Conservation (phyloP, 2,113 vertebrate genomes). For the Cephalopholis sonnerati region DNA sequence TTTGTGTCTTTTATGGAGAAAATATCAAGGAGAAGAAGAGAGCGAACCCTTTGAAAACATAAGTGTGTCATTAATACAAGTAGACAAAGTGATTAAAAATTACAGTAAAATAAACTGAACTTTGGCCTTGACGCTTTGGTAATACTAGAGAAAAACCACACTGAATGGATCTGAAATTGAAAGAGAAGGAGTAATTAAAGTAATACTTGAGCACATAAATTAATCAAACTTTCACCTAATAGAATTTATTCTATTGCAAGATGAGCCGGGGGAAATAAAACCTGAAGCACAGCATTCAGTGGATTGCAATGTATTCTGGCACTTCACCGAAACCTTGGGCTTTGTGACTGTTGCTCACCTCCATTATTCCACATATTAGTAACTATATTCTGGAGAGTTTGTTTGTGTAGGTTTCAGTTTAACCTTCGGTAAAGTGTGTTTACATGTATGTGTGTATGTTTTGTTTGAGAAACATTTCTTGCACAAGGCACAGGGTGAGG, state of each 20-base stretch:
- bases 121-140: conserved; percentile 26
- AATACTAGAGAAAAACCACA: neutral
- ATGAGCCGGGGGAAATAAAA: neutral
- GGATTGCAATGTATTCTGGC: neutral
- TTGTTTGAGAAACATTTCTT: neutral
- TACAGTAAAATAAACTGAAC: neutral
- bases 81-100: conserved; percentile 8
- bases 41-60: neutral
- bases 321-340: conserved; percentile 59
- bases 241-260: conserved; percentile 34
- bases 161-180: conserved; percentile 41
- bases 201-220: conserved; percentile 42
- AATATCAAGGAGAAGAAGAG: neutral
- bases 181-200: conserved; percentile 31
- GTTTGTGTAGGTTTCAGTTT: conserved; percentile 28
- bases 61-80: conserved; percentile 17
- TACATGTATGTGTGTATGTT: neutral
- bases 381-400: neutral
- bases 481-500: conserved; percentile 10
- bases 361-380: neutral
- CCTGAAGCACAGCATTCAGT: conserved; percentile 25
- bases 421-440: conserved; percentile 21
- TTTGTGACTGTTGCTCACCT: conserved; percentile 29
- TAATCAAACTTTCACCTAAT: conserved; percentile 44
- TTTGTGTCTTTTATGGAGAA: neutral